Percentiles rank a stretch among this genome's conserved stretches.
These are phyloP conservation scores for Psilopogon haemacephalus DNA, from an alignment of 2,113 vertebrate species.

Conservation along the genomic window DNA sequence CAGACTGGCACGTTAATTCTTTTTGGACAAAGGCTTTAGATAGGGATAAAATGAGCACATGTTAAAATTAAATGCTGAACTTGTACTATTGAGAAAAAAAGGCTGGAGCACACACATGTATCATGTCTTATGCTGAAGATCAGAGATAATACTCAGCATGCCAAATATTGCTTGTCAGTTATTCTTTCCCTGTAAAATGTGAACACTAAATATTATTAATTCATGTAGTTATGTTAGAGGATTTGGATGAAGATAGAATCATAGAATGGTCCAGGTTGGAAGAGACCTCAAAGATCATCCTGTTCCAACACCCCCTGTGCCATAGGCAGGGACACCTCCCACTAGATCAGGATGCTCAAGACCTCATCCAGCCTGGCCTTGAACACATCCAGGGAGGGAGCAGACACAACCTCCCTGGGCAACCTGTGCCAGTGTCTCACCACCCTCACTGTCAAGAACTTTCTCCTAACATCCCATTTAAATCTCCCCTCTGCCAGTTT, in stretches of 20 bases:
- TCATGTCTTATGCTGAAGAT: not conserved
- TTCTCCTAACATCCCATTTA: too few species aligned
- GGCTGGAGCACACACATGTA: not conserved
- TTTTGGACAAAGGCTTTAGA: not conserved
- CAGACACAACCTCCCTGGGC: too few species aligned
- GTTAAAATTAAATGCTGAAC: not conserved
- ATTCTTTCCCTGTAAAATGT: not conserved
- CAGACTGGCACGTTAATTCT: not conserved
- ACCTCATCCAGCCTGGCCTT: too few species aligned
- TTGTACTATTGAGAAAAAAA: not conserved
- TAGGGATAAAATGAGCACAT: not conserved
- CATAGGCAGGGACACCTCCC: too few species aligned
- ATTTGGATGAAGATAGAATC: not conserved
- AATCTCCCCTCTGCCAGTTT: too few species aligned
- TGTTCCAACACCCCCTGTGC: too few species aligned
- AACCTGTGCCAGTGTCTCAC: too few species aligned
- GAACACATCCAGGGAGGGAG: too few species aligned
- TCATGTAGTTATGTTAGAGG: not conserved
- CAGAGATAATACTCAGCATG: not conserved
- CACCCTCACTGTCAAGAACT: too few species aligned
- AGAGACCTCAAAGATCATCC: too few species aligned
- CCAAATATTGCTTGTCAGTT: not conserved
- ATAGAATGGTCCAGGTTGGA: too few species aligned
- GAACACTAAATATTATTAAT: not conserved
- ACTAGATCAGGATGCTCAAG: too few species aligned